phyloP scores from a whole-genome alignment of 2,797 vertebrate species.

The Apogon hyalosoma region DNA sequence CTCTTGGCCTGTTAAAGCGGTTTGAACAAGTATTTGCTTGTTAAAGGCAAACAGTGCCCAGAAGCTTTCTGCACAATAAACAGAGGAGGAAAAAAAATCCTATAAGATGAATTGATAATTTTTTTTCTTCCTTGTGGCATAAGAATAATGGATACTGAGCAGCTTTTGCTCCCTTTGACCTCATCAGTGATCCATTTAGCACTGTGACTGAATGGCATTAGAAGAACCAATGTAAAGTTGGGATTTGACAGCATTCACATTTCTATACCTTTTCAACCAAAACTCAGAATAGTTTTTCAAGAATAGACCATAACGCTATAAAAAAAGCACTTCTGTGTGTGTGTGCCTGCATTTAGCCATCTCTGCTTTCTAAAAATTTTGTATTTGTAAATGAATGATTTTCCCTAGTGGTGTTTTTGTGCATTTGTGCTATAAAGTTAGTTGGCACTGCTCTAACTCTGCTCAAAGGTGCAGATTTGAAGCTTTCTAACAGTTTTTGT shows the following conservation, averaged over 20 bases:
- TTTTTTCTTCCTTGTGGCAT: conserved; percentile 15
- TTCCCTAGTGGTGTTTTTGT: conserved; percentile 1
- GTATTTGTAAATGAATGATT: conserved; percentile 27
- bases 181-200: not conserved
- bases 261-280: conserved; percentile 11
- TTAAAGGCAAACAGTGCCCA: conserved; percentile 56
- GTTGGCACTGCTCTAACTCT: too few relatives aligned
- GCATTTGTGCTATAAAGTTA: conserved; percentile 10
- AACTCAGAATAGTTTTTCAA: conserved; percentile 34
- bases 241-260: conserved; percentile 20
- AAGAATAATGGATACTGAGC: conserved; percentile 15
- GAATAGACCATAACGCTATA: not conserved
- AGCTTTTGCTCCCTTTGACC: conserved; percentile 6
- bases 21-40: conserved; percentile 68
- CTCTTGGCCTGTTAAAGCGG: conserved; percentile 55
- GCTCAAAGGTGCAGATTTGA: too few relatives aligned
- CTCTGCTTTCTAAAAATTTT: conserved; percentile 45
- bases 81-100: conserved; percentile 30
- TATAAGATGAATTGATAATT: conserved; percentile 42
- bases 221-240: conserved; percentile 7
- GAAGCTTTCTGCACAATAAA: conserved; percentile 30
- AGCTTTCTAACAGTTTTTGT: too few relatives aligned
- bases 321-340: conserved; percentile 16
- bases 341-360: not conserved
- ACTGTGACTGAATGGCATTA: conserved; percentile 21